These are phyloP conservation scores for Falco berigora DNA, from an alignment of 2,797 vertebrate species.

Conservation along the genomic window DNA sequence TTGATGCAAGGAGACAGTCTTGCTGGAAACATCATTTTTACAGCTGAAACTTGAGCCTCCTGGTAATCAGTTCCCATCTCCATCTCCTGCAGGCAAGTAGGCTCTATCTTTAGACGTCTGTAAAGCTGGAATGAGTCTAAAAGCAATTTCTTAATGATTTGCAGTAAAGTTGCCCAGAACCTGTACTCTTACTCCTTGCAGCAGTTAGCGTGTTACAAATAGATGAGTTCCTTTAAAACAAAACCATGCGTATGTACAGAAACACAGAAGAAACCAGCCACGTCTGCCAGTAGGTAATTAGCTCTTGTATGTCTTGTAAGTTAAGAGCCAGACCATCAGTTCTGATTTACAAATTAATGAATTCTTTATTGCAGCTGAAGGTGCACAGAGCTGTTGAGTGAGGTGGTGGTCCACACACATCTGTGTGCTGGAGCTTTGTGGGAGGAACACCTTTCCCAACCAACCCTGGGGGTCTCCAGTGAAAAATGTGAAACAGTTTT, in stretches of 20 bases:
- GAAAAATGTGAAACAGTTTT: not conserved
- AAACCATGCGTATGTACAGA: not conserved
- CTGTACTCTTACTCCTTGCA: not conserved
- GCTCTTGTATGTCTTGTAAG: not conserved
- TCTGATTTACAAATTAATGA: not conserved
- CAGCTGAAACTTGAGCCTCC: not conserved
- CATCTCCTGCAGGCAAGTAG: not conserved
- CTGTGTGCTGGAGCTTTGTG: not conserved
- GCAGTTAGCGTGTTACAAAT: not conserved
- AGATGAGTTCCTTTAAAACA: not conserved
- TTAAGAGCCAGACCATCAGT: not conserved
- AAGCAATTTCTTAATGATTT: not conserved
- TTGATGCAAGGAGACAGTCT: slow-evolving; percentile 12
- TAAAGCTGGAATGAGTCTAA: not conserved
- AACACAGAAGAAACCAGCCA: not conserved
- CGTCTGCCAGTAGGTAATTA: not conserved
- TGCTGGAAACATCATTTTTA: slow-evolving; percentile 10
- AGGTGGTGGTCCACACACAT: not conserved
- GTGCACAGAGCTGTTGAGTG: not conserved
- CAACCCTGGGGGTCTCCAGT: not conserved
- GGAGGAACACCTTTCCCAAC: not conserved
- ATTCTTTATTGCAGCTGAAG: not conserved
- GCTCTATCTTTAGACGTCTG: not conserved
- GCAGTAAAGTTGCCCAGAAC: not conserved
- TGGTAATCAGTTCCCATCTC: not conserved